These are phyloP conservation scores for Amphimallon solstitiale DNA, from an alignment of 2,888 invertebrate genomes.

Conservation along the genomic window DNA sequence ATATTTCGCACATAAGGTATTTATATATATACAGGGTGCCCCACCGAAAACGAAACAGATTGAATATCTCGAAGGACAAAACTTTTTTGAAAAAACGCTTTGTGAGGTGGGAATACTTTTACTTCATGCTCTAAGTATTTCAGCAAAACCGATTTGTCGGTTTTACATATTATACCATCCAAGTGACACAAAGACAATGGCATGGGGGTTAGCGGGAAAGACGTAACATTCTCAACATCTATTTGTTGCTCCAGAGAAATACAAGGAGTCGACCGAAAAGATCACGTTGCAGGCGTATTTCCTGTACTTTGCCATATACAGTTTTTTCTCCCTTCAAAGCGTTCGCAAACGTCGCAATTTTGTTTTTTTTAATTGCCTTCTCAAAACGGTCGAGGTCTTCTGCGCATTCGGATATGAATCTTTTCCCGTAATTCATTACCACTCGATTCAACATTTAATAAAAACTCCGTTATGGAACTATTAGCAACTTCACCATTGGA, in stretches of 20 bases:
- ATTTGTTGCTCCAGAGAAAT: neutral
- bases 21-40: no score
- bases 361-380: conserved; percentile 1
- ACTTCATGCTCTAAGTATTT: conserved; percentile 33
- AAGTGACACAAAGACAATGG: conserved; percentile 49
- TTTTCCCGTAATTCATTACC: neutral
- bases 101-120: neutral
- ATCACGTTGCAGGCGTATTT: neutral
- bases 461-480: neutral
- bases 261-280: neutral
- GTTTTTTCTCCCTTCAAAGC: neutral
- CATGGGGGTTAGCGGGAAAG: conserved; percentile 42
- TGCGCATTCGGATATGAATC: neutral
- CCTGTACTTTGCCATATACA: neutral
- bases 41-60: no score
- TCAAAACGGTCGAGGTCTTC: neutral
- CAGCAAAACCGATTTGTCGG: conserved; percentile 48
- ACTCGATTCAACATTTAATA: conserved; percentile 2
- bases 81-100: no score
- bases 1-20: no score
- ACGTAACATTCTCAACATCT: conserved; percentile 36
- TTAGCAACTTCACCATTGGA: no score
- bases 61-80: no score
- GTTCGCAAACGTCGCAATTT: neutral
- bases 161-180: conserved; percentile 50